Percentiles rank a stretch among this genome's conserved stretches.
phyloP scores from a whole-genome alignment of 64 coral and sea anemone species.

The Anthopleura sola region DNA sequence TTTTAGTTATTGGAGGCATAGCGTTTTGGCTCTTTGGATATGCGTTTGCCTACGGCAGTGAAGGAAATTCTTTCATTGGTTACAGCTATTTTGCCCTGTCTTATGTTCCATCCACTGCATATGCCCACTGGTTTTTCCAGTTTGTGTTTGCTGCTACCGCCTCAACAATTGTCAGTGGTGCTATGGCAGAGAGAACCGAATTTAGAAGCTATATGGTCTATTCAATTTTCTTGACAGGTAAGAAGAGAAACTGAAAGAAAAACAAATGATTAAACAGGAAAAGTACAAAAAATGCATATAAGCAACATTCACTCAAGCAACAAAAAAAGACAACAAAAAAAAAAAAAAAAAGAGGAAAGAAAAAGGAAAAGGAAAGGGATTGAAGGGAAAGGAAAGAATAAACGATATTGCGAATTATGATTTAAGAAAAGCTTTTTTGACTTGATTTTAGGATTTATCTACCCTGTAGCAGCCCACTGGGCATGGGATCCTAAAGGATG shows the following conservation, averaged over 20 bases:
- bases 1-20: conserved; percentile 49
- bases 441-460: conserved; percentile 71
- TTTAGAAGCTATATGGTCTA: conserved; percentile 63
- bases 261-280: too few species aligned
- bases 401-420: too few species aligned
- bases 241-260: background rate
- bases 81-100: conserved; percentile 46
- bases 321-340: too few species aligned
- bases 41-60: conserved; percentile 58
- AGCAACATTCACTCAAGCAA: too few species aligned
- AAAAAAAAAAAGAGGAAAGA: too few species aligned
- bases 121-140: conserved; percentile 67
- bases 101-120: conserved; percentile 8
- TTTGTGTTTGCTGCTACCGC: conserved; percentile 75
- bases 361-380: too few species aligned
- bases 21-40: conserved; percentile 69
- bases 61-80: conserved; percentile 58
- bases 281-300: too few species aligned
- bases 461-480: conserved; percentile 93
- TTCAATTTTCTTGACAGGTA: conserved; percentile 64
- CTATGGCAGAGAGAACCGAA: conserved; percentile 73
- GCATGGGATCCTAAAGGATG: conserved; percentile 74
- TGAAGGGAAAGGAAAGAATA: too few species aligned
- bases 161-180: conserved; percentile 81
- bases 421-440: background rate